A percentile compares a stretch with the other conserved stretches of the same genome.
Conservation (phyloP, 2,888 invertebrate species). For the Choristoneura rosaceana region DNA sequence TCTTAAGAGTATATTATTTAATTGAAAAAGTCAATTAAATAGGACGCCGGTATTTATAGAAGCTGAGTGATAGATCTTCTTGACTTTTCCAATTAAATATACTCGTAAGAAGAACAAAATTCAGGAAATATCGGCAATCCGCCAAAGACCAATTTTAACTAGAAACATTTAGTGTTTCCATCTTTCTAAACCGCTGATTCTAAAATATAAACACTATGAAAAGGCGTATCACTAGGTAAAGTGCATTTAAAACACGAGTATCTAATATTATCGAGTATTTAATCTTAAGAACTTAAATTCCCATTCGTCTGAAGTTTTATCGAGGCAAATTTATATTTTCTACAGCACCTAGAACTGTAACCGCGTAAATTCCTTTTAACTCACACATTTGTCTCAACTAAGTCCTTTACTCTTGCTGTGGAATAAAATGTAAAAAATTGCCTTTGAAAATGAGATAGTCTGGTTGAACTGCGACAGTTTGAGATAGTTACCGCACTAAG, state of each 20-base stretch:
- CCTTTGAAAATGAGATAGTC: slow-evolving; percentile 22
- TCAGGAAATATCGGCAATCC: too few relatives aligned
- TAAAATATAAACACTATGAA: background rate
- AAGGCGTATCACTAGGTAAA: background rate
- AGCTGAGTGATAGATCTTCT: too few relatives aligned
- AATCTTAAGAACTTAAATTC: slow-evolving; percentile 10
- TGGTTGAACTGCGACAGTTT: too few relatives aligned
- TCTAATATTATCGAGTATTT: background rate
- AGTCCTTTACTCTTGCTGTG: slow-evolving; percentile 31
- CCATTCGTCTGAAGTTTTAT: slow-evolving; percentile 3
- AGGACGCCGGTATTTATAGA: too few relatives aligned
- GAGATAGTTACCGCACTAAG: too few relatives aligned
- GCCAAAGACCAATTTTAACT: too few relatives aligned
- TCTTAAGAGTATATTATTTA: too few relatives aligned
- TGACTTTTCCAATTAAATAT: too few relatives aligned
- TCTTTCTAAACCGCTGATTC: background rate
- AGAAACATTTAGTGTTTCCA: too few relatives aligned
- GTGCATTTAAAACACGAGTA: background rate
- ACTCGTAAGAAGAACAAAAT: too few relatives aligned
- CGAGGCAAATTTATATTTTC: slow-evolving; percentile 14
- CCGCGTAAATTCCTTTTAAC: slow-evolving; percentile 27
- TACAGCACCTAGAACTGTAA: slow-evolving; percentile 25
- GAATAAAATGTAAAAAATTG: slow-evolving; percentile 31
- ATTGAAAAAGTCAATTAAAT: too few relatives aligned
- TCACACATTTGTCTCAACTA: slow-evolving; percentile 40